Conservation (phyloP, 92 coral and sea anemone species). For the Parazoanthus swiftii region DNA sequence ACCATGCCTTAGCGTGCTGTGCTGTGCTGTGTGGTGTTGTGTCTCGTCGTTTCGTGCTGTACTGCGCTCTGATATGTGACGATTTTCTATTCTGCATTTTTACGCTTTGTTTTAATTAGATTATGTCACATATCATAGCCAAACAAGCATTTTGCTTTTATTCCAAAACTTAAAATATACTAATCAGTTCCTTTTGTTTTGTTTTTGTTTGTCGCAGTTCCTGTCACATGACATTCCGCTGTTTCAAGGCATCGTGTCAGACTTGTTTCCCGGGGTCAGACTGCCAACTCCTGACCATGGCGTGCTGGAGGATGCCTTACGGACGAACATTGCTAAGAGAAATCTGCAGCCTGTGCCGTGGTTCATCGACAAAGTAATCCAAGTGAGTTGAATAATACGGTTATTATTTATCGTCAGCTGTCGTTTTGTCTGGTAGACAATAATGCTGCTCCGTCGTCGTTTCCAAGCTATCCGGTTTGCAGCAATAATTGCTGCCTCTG, state of each 20-base stretch:
- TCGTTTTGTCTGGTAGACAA: no score
- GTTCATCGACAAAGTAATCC: slow-evolving; percentile 94
- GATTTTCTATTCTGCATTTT: not conserved
- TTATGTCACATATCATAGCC: not conserved
- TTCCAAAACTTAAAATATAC: not conserved
- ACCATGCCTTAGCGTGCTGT: not conserved
- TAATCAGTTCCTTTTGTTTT: not conserved
- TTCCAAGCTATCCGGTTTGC: no score
- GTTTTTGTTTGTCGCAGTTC: slow-evolving; percentile 57
- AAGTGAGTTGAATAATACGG: slow-evolving; percentile 51
- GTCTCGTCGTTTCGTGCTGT: not conserved
- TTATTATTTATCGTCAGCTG: not conserved
- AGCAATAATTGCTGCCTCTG: no score
- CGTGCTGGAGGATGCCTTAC: slow-evolving; percentile 81
- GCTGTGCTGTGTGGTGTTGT: not conserved
- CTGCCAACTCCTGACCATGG: slow-evolving; percentile 96
- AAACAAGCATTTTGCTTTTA: not conserved
- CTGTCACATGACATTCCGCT: slow-evolving; percentile 95
- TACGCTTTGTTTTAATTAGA: not conserved
- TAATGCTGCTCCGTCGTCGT: no score
- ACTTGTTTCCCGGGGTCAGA: slow-evolving; percentile 90
- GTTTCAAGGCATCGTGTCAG: slow-evolving; percentile 96
- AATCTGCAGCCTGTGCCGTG: slow-evolving; percentile 90
- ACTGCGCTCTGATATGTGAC: not conserved
- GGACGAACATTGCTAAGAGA: slow-evolving; percentile 63